These are phyloP conservation scores for Orgyia antiqua DNA, from an alignment of 2,888 invertebrate genomes.

Conservation along the genomic window DNA sequence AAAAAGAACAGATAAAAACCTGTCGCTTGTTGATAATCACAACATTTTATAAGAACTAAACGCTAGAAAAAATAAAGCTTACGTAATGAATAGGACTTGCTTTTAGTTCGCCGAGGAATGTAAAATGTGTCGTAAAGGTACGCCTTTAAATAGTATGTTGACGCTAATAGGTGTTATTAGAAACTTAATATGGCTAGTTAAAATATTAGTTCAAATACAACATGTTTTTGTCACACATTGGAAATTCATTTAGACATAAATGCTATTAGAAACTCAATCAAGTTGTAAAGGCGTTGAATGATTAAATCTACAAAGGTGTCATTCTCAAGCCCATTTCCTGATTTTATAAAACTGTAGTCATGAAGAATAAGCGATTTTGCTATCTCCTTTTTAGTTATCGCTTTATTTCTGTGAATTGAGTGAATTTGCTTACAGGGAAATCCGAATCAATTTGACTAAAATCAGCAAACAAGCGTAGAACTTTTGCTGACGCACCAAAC, in stretches of 20 bases:
- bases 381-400: too few relatives aligned
- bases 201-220: constrained; percentile 5
- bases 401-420: too few relatives aligned
- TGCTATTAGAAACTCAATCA: background rate
- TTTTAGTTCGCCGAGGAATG: background rate
- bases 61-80: constrained; percentile 3
- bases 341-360: too few relatives aligned
- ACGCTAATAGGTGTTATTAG: constrained; percentile 14
- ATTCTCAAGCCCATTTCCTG: too few relatives aligned
- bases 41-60: constrained; percentile 2
- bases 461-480: too few relatives aligned
- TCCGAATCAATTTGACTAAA: too few relatives aligned
- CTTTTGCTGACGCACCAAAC: too few relatives aligned
- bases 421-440: too few relatives aligned
- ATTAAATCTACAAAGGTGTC: too few relatives aligned
- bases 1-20: background rate
- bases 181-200: constrained; percentile 8
- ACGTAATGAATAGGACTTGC: constrained; percentile 4
- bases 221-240: constrained; percentile 5
- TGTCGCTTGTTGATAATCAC: background rate
- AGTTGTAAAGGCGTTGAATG: too few relatives aligned
- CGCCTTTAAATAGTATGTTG: constrained; percentile 10
- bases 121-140: constrained; percentile 9
- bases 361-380: too few relatives aligned
- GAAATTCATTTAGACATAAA: constrained; percentile 1